A percentile compares a stretch with the other conserved stretches of the same genome.
These are phyloP conservation scores for Sinocyclocheilus anophthalmus DNA, from an alignment of 2,113 vertebrate species.

Conservation along the genomic window DNA sequence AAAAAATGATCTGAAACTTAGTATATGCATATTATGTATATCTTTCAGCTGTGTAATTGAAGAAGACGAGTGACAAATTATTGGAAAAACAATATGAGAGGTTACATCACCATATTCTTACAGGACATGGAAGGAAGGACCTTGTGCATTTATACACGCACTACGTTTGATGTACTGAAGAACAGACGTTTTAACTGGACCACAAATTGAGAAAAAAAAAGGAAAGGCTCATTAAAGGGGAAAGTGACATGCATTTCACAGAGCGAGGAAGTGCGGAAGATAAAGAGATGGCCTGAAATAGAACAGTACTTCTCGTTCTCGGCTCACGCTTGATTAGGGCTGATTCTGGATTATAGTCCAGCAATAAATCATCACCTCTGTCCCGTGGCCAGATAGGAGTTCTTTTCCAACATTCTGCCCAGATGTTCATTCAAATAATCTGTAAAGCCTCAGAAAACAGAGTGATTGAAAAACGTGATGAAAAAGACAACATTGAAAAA, in stretches of 20 bases:
- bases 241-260: conserved; percentile 4
- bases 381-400: not conserved
- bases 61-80: not conserved
- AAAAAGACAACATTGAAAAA: not conserved
- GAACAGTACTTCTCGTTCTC: not conserved
- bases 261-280: not conserved
- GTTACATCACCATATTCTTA: not conserved
- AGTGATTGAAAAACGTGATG: not conserved
- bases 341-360: not conserved
- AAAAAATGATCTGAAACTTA: not conserved
- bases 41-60: not conserved
- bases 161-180: conserved; percentile 30
- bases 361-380: conserved; percentile 8
- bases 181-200: conserved; percentile 35
- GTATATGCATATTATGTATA: not conserved
- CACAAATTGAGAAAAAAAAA: conserved; percentile 25
- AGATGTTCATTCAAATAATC: conserved; percentile 32
- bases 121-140: not conserved
- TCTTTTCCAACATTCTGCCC: not conserved
- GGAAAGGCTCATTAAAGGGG: conserved; percentile 7
- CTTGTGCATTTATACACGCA: not conserved
- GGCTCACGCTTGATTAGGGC: not conserved
- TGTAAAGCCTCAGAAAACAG: not conserved
- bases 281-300: conserved; percentile 12
- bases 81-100: not conserved